phyloP scores from a whole-genome alignment of 2,113 vertebrate species.

The Petroica traversi region DNA sequence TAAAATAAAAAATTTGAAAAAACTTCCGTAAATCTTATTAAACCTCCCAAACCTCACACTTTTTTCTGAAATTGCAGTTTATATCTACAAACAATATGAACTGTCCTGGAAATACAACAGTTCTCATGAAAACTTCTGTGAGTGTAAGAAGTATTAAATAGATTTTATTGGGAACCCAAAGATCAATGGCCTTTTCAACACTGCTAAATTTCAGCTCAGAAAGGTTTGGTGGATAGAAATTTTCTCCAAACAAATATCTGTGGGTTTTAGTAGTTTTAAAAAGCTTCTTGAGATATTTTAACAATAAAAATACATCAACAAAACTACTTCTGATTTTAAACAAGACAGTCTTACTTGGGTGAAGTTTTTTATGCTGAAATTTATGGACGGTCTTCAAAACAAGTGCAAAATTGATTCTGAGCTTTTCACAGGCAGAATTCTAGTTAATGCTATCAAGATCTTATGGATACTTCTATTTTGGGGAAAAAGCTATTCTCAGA shows the following conservation, averaged over 20 bases:
- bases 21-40: background rate
- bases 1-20: background rate
- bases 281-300: background rate
- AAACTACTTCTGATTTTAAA: background rate
- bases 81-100: background rate
- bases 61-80: background rate
- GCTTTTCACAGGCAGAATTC: background rate
- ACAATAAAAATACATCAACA: background rate
- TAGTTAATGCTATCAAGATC: background rate
- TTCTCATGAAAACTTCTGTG: background rate
- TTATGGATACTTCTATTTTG: background rate
- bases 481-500: background rate
- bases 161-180: background rate
- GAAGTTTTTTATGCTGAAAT: background rate
- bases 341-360: background rate
- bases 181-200: background rate
- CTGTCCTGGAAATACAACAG: background rate
- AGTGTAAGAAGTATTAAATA: background rate
- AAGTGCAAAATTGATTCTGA: background rate
- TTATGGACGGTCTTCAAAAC: background rate
- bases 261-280: background rate
- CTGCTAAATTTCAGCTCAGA: background rate
- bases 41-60: rapidly evolving
- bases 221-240: background rate
- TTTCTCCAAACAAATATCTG: background rate